phyloP scores from a whole-genome alignment of 2,888 invertebrate genomes.

The Stenichneumon culpator region DNA sequence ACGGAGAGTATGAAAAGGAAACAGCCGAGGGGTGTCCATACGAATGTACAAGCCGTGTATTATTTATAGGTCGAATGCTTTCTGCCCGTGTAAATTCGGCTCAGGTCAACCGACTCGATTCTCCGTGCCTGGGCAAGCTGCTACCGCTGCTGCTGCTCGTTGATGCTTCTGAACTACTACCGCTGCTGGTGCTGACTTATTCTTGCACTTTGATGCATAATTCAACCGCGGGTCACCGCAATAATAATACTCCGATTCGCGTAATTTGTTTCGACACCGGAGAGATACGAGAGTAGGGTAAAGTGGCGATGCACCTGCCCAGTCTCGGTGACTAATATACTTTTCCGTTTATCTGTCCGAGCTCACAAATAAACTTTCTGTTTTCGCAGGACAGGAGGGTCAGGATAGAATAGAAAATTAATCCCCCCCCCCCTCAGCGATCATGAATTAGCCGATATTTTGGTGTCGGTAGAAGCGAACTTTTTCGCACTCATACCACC shows the following conservation, averaged over 20 bases:
- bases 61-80: conserved; percentile 69
- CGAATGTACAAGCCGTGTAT: conserved; percentile 66
- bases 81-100: conserved; percentile 67
- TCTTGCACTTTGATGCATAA: conserved; percentile 68
- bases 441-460: not conserved
- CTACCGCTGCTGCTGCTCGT: conserved; percentile 25
- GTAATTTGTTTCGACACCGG: conserved; percentile 66
- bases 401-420: not conserved
- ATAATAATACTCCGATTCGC: conserved; percentile 66
- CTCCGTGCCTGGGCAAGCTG: conserved; percentile 65
- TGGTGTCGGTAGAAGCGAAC: conserved; percentile 7
- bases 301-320: conserved; percentile 59
- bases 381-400: not conserved
- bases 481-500: not conserved
- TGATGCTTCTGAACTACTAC: conserved; percentile 35
- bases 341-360: conserved; percentile 39
- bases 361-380: conserved; percentile 34
- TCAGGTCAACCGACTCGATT: conserved; percentile 67
- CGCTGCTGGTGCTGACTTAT: conserved; percentile 60
- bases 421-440: no score
- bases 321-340: conserved; percentile 60
- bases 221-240: conserved; percentile 68
- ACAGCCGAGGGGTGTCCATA: conserved; percentile 61
- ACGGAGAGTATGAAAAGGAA: conserved; percentile 61
- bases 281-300: conserved; percentile 45